Conservation (phyloP, 2,797 vertebrate genomes). For the Pseudomugil tenellus region DNA sequence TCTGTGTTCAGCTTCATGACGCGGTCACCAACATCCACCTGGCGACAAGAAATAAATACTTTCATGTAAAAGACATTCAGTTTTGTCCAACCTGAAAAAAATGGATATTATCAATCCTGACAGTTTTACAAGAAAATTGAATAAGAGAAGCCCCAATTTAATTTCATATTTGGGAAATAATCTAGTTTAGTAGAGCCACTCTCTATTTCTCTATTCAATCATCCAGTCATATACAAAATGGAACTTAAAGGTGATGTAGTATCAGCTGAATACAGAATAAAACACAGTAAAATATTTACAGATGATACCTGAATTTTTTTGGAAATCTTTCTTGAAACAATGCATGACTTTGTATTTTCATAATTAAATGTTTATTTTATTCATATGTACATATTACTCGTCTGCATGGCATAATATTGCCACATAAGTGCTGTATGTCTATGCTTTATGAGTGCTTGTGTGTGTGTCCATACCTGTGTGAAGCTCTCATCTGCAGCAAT, state of each 20-base stretch:
- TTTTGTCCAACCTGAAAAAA: slow-evolving; percentile 3
- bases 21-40: slow-evolving; percentile 87
- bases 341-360: background rate
- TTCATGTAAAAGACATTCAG: background rate
- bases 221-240: background rate
- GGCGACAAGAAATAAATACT: background rate
- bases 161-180: background rate
- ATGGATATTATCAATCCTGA: background rate
- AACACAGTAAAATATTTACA: background rate
- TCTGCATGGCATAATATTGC: background rate
- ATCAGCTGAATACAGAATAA: background rate
- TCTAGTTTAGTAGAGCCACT: background rate
- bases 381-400: background rate
- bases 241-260: background rate
- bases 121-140: slow-evolving; percentile 8
- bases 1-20: slow-evolving; percentile 90
- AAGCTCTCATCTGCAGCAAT: slow-evolving; percentile 90
- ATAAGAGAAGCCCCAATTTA: slow-evolving; percentile 4
- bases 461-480: slow-evolving; percentile 76
- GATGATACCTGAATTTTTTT: background rate
- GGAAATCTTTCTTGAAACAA: background rate
- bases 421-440: background rate
- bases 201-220: background rate
- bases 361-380: background rate
- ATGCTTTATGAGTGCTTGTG: background rate